Percentiles rank a stretch among this genome's conserved stretches.
Evolutionary conservation across 2,888 invertebrate species (phyloP).

Genomic region (Allacma fusca): DNA sequence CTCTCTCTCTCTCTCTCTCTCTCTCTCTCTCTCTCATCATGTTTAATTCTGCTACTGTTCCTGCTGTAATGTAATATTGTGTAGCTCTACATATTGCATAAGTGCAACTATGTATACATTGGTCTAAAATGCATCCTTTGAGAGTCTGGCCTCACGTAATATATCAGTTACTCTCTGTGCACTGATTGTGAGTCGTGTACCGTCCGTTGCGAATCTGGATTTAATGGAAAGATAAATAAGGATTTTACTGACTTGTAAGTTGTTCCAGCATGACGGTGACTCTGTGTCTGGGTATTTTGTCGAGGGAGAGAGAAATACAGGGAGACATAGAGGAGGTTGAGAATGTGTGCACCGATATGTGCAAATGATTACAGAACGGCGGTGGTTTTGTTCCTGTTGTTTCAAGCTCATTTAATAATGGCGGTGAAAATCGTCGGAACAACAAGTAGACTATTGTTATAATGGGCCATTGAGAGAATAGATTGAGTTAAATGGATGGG

Average conservation of each 20-base stretch:
- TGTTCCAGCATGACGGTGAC: not conserved
- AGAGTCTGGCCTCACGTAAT: no score
- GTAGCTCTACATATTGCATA: no score
- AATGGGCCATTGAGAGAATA: conserved; percentile 32
- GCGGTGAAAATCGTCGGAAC: conserved; percentile 27
- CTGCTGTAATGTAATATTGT: no score
- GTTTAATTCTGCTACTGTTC: no score
- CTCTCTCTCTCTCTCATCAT: no score
- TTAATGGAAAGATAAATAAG: conserved; percentile 10
- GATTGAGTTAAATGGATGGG: conserved; percentile 38
- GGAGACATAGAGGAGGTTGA: no score
- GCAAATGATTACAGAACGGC: not conserved
- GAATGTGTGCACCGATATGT: not conserved
- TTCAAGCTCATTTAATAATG: conserved; percentile 22
- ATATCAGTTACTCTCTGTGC: no score
- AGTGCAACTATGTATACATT: no score
- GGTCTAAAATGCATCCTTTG: no score
- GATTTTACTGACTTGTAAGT: not conserved
- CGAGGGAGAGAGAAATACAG: not conserved
- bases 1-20: no score
- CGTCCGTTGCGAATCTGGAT: no score
- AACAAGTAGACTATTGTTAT: conserved; percentile 41
- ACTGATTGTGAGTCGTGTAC: no score
- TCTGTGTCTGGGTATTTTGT: not conserved
- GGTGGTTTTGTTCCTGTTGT: not conserved